These are phyloP conservation scores for Amniataba percoides DNA, from an alignment of 2,797 vertebrate genomes.

Conservation along the genomic window DNA sequence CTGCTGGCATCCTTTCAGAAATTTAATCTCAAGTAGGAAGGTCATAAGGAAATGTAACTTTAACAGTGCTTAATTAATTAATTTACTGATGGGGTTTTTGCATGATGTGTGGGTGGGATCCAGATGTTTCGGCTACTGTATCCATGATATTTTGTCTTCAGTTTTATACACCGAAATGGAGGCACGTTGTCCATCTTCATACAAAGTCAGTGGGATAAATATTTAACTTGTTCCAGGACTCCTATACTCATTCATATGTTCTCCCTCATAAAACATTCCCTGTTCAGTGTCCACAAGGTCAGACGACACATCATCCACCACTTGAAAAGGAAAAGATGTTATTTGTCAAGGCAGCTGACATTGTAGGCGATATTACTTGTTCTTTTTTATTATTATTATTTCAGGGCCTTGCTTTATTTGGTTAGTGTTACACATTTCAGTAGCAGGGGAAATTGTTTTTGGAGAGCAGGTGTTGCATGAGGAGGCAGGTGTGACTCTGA, in stretches of 20 bases:
- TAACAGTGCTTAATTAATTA: no score
- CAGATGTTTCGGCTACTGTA: no score
- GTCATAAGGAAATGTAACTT: no score
- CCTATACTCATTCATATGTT: background rate
- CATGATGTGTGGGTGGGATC: no score
- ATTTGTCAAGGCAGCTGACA: background rate
- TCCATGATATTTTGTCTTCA: no score
- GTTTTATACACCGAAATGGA: no score
- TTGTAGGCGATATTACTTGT: background rate
- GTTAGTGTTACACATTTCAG: background rate
- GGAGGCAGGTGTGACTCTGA: conserved; percentile 7
- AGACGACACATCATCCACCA: background rate
- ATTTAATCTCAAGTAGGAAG: no score
- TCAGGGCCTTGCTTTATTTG: background rate
- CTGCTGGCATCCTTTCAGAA: no score
- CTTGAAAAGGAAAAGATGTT: background rate
- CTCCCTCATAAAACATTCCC: background rate
- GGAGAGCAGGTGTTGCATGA: background rate
- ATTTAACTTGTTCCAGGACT: background rate
- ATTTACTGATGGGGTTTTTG: no score
- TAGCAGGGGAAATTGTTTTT: background rate
- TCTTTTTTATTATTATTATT: background rate
- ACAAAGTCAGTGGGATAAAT: no score
- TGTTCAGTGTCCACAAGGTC: background rate
- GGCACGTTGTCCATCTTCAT: no score